phyloP scores from a whole-genome alignment of 1,140 invertebrate species.

The Zaprionus davidi region DNA sequence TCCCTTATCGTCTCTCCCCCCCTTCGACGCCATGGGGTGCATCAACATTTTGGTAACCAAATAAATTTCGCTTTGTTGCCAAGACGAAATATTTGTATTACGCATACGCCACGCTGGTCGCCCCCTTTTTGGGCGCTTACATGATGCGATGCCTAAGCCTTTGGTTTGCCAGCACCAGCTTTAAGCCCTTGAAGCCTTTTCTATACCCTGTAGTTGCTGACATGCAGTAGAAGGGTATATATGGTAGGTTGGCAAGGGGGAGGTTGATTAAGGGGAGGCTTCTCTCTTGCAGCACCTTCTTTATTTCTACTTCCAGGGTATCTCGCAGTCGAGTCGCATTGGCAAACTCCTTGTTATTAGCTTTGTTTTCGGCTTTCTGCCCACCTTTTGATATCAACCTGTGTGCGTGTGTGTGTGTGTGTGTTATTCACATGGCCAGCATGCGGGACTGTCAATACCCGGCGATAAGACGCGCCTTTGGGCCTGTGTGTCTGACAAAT shows the following conservation, averaged over 20 bases:
- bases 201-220: not conserved
- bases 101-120: slow-evolving; percentile 59
- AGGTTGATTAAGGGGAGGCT: no score
- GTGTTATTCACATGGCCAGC: slow-evolving; percentile 46
- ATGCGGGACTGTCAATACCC: slow-evolving; percentile 44
- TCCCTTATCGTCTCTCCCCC: slow-evolving; percentile 9
- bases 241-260: not conserved
- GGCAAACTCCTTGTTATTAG: not conserved
- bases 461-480: slow-evolving; percentile 33
- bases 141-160: slow-evolving; percentile 39
- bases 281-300: no score
- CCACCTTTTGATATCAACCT: slow-evolving; percentile 39
- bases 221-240: not conserved
- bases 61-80: slow-evolving; percentile 75
- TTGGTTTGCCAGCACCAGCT: slow-evolving; percentile 40
- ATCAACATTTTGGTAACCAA: slow-evolving; percentile 70
- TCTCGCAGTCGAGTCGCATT: not conserved
- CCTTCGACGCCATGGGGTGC: slow-evolving; percentile 15
- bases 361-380: slow-evolving; percentile 10
- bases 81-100: slow-evolving; percentile 71
- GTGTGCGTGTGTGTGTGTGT: not conserved
- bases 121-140: slow-evolving; percentile 20
- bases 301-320: not conserved
- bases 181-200: slow-evolving; percentile 52
- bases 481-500: slow-evolving; percentile 41